Evolutionary conservation across 2,888 invertebrate species (phyloP), one percentile per base, ranked within the genome.

Genomic region (Neria commutata): DNA sequence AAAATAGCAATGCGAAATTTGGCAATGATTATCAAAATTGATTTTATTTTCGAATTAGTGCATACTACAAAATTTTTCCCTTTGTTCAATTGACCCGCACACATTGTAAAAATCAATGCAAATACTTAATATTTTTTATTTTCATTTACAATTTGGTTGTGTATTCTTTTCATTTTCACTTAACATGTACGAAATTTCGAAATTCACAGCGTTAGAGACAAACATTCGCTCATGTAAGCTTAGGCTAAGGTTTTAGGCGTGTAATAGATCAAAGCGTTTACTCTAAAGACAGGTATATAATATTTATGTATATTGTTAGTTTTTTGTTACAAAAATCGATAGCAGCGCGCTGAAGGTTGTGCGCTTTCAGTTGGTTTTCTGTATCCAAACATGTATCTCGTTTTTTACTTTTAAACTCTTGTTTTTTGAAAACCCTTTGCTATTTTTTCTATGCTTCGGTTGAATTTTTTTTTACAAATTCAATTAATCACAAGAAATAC

Each of bases 1-100:
- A 49, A 49, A 49, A 34, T 42, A 45, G 19, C 42, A 21, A 17
- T 14, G 11, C 17, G 21, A 17, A 42, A 42, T 42, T 51, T 53
- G 45, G 53, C 42, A 24, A 24, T 54, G 46, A 46, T 26, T 53
- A 33, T 54, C 54, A 54, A 54, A 54, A 47, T 54, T 54, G 23
- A 53, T 42, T 42, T 23, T n/a, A 10, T 24, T 10, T 10, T 17
- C n/a, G 19, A 42, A 16, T 10, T 23, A 19, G 11, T 11, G 21
- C n/a, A 21, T 11, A 21, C 19, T 24, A 24, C n/a, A 37, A 37
- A 37, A 37, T 37, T 14, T 37, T 37, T 37, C 11, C 6, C 11
- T 29, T 29, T 29, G 29, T 29, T 37, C 37, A 37, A 37, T 14
- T 37, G 37, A n/a, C 24, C 19, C 46, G 19, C 46, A 46, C 42